Evolutionary conservation across 2,113 vertebrate genomes (phyloP), one percentile per base, ranked within the genome.

Genomic region (Pithys albifrons): DNA sequence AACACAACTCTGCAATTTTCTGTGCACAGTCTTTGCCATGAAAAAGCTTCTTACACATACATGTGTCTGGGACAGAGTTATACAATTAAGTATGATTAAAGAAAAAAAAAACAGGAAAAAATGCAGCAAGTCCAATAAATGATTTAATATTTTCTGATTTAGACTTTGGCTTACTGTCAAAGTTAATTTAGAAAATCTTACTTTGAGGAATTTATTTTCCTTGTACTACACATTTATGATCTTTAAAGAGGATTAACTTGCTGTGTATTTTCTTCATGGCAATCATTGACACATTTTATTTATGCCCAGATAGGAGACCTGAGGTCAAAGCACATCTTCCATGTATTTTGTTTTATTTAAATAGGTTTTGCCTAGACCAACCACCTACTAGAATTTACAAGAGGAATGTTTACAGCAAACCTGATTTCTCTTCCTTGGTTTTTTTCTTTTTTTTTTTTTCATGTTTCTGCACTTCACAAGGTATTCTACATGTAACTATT

Each of bases 121-220:
- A 70, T 46, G 24, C 31, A 88, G n/a, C 23, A 76, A 55, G 37
- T 70, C 39, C n/a, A 81, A 48, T n/a, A 58, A 8, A 35, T 58
- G 19, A 71, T 64, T 66, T 66, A 89, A 55, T 64, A 62, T 9
- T 72, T 83, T 28, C 27, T 8, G 14, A 66, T 90, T 72, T 77
- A 59, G 81, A 64, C 39, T 83, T 76, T 48, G 58, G 64, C 52
- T 93, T 96, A 54, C 62, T 91, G 73, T 85, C 39, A 64, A 72
- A 85, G 54, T 92, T 81, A 88, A 81, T 93, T 93, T 91, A 85
- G 64, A 91, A 89, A 86, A 72, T 72, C 80, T 93, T 93, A 49
- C 64, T 83, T 81, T 66, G 74, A 96, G 64, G 54, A 88, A 86
- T 81, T 86, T 93, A 57, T 89, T 92, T 92, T 92, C 46, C 73